phyloP scores from a whole-genome alignment of 2,113 vertebrate species.

The Callionymus lyra region DNA sequence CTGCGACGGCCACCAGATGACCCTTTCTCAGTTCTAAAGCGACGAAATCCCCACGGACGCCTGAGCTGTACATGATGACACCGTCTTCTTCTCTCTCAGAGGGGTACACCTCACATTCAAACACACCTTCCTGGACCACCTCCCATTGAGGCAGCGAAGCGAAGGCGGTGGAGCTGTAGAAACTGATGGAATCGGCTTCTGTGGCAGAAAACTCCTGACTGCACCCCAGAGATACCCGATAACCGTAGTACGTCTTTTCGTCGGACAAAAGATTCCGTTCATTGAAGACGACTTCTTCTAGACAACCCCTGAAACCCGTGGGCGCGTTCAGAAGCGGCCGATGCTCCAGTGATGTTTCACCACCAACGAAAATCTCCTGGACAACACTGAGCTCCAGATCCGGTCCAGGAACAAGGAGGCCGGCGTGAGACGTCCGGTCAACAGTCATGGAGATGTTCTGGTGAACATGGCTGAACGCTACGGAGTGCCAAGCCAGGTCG shows the following conservation, averaged over 20 bases:
- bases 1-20: slow-evolving; percentile 63
- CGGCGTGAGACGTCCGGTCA: slow-evolving; percentile 60
- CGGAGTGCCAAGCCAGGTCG: slow-evolving; percentile 74
- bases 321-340: slow-evolving; percentile 47
- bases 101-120: slow-evolving; percentile 70
- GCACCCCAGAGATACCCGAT: slow-evolving; percentile 79
- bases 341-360: slow-evolving; percentile 52
- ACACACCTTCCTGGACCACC: slow-evolving; percentile 43
- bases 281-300: slow-evolving; percentile 76
- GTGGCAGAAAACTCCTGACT: slow-evolving; percentile 76
- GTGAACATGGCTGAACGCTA: slow-evolving; percentile 64
- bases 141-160: slow-evolving; percentile 71
- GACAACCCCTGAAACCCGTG: slow-evolving; percentile 71
- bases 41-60: slow-evolving; percentile 65
- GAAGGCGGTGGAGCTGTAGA: slow-evolving; percentile 81
- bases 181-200: slow-evolving; percentile 74
- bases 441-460: slow-evolving; percentile 63
- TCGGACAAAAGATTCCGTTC: slow-evolving; percentile 68
- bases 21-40: slow-evolving; percentile 73
- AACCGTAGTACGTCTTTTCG: slow-evolving; percentile 69
- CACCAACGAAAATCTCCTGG: slow-evolving; percentile 74
- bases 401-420: slow-evolving; percentile 53
- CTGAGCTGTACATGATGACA: slow-evolving; percentile 73
- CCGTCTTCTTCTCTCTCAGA: slow-evolving; percentile 53
- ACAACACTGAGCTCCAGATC: slow-evolving; percentile 67